A percentile compares a stretch with the other conserved stretches of the same genome.
Conservation (phyloP, 2,113 vertebrate species). For the Callorhinus ursinus region DNA sequence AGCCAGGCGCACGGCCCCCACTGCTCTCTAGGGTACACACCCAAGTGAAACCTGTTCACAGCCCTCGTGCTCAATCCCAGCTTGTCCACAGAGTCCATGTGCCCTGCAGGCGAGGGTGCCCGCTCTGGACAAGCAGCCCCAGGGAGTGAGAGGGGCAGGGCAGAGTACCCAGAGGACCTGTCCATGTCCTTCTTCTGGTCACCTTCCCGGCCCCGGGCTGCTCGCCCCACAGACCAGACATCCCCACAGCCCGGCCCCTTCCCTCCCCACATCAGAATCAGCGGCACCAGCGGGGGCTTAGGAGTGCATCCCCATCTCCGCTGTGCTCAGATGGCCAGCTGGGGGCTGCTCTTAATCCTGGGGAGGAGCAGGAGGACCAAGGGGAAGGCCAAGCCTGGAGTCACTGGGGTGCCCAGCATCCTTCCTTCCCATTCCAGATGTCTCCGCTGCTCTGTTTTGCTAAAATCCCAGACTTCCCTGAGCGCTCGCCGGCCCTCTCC, state of each 20-base stretch:
- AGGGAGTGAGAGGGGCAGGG: not conserved
- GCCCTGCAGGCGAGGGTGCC: too few relatives aligned
- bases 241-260: not conserved
- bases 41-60: not conserved
- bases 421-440: too few relatives aligned
- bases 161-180: not conserved
- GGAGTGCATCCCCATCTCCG: too few relatives aligned
- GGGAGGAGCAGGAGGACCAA: accelerated
- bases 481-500: not conserved
- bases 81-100: not conserved
- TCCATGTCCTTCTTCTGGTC: not conserved
- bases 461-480: not conserved
- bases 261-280: not conserved
- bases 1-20: not conserved
- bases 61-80: not conserved
- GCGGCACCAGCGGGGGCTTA: not conserved
- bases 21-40: not conserved
- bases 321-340: not conserved
- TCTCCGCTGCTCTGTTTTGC: not conserved
- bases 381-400: too few relatives aligned
- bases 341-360: accelerated
- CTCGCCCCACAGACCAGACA: not conserved
- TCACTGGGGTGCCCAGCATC: too few relatives aligned
- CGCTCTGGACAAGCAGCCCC: not conserved
- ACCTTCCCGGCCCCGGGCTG: not conserved